Percentiles rank a stretch among this genome's conserved stretches.
Conservation (phyloP, 2,113 vertebrate species). For the Rhegmatorhina hoffmannsi region DNA sequence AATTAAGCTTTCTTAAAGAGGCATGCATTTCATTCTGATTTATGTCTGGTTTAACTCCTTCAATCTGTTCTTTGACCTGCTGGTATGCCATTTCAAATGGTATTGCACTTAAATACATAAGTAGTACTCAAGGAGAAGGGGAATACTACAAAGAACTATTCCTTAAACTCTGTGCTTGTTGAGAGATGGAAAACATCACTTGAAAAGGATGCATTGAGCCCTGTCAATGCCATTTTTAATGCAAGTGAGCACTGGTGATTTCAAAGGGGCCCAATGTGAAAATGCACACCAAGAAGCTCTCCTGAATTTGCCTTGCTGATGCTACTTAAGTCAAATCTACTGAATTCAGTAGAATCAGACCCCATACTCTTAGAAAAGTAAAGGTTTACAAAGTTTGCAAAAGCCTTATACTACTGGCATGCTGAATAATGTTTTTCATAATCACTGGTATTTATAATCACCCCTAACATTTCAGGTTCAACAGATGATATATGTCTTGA, state of each 20-base stretch:
- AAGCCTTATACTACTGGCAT: background rate
- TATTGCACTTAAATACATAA: background rate
- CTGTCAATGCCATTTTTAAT: background rate
- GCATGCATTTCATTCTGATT: background rate
- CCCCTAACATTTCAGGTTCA: background rate
- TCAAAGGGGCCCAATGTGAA: background rate
- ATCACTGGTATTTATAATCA: background rate
- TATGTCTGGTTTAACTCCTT: background rate
- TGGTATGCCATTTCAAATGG: background rate
- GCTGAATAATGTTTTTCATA: background rate
- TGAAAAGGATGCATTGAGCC: background rate
- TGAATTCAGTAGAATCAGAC: background rate
- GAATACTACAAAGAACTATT: background rate
- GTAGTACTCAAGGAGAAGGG: background rate
- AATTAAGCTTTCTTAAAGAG: background rate
- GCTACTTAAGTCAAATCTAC: background rate
- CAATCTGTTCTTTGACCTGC: slow-evolving; percentile 23
- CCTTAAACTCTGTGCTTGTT: background rate
- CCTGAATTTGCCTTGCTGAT: background rate
- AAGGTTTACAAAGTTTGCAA: background rate
- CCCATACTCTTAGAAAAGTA: background rate
- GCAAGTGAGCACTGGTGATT: background rate
- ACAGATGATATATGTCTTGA: background rate
- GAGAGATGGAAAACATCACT: background rate
- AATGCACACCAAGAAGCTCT: background rate